phyloP scores from a whole-genome alignment of 2,797 vertebrate species.

The Myripristis jacobus region DNA sequence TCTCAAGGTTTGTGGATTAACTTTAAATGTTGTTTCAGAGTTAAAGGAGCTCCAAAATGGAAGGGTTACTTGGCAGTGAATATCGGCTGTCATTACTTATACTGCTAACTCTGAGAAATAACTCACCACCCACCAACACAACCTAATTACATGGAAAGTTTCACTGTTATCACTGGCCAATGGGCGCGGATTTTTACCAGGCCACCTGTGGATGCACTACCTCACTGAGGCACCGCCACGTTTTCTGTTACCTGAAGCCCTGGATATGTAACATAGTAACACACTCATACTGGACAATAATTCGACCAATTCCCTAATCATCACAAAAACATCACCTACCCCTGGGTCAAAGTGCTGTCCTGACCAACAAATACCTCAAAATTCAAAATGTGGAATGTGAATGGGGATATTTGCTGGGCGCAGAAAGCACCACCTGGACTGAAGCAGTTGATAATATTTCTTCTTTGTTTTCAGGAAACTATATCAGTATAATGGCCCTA shows the following conservation, averaged over 20 bases:
- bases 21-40: too few relatives aligned
- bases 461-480: background rate
- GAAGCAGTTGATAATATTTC: background rate
- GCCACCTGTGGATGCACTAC: conserved; percentile 12
- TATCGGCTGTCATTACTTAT: too few relatives aligned
- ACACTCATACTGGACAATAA: conserved; percentile 8
- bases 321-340: background rate
- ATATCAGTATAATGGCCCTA: too few relatives aligned
- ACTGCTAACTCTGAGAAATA: too few relatives aligned
- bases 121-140: too few relatives aligned
- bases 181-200: conserved; percentile 26
- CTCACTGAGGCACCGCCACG: conserved; percentile 10
- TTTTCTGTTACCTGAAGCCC: conserved; percentile 30
- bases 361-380: conserved; percentile 25
- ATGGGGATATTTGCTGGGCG: background rate
- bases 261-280: conserved; percentile 42
- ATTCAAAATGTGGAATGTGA: conserved; percentile 5
- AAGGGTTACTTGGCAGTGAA: too few relatives aligned
- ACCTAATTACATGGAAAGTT: too few relatives aligned
- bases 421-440: background rate
- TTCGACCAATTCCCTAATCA: conserved; percentile 18
- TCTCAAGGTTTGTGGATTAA: too few relatives aligned
- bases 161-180: background rate
- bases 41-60: too few relatives aligned
- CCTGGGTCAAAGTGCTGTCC: conserved; percentile 32